Evolutionary conservation across 2,113 vertebrate species (phyloP).

Genomic region (Elaphurus davidianus): DNA sequence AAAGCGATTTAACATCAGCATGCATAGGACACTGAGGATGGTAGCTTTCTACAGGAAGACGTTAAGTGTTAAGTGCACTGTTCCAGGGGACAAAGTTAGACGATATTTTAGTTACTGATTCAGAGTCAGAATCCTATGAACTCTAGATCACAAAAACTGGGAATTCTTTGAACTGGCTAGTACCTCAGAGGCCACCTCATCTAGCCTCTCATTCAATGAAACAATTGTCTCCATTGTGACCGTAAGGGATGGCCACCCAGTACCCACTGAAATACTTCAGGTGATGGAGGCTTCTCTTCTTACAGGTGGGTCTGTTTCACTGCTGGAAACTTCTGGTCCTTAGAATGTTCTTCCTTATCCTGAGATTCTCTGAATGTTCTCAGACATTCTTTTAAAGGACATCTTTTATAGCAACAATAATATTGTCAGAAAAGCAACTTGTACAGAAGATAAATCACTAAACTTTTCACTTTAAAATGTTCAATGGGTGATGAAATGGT

Average conservation of each 20-base stretch:
- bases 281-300: background rate
- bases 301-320: background rate
- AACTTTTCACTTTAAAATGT: conserved; percentile 74
- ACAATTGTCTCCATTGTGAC: background rate
- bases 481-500: conserved; percentile 70
- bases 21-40: background rate
- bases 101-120: background rate
- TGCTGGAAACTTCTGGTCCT: background rate
- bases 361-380: background rate
- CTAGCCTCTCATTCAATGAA: background rate
- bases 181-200: background rate
- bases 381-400: conserved; percentile 71
- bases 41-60: conserved; percentile 47
- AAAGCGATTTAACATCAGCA: conserved; percentile 67
- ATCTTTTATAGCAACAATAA: conserved; percentile 63
- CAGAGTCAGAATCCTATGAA: background rate
- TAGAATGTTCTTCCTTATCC: background rate
- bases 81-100: conserved; percentile 32
- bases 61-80: conserved; percentile 33
- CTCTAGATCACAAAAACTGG: background rate
- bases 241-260: background rate
- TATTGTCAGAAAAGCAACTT: conserved; percentile 69
- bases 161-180: background rate
- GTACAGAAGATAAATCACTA: conserved; percentile 70
- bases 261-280: background rate